Evolutionary conservation across 2,797 vertebrate species (phyloP), one percentile per base, ranked within the genome.

Genomic region (Esox masquinongy): DNA sequence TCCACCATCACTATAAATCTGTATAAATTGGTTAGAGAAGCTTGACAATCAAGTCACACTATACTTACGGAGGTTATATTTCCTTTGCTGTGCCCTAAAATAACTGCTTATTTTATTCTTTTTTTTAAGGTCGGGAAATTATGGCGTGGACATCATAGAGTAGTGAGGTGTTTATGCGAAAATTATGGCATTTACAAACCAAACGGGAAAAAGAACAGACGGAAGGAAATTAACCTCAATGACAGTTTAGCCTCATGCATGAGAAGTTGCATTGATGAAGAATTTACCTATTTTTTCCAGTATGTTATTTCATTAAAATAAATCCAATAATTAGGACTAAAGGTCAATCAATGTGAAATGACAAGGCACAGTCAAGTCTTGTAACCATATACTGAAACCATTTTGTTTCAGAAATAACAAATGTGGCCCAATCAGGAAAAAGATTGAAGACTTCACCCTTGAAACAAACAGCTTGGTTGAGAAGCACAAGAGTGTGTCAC

Each of bases 261-360:
- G 75, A 81, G 72, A 31, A 72, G 76, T 89, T 90, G n/a, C n/a
- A n/a, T n/a, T n/a, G n/a, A n/a, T n/a, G n/a, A n/a, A n/a, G n/a
- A n/a, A n/a, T n/a, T n/a, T 76, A 85, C 17, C 47, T 79, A 63
- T 47, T 84, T 77, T 5, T 90, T 90, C 80, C 86, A 80, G 86
- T 88, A 77, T 80, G 83, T 77, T 2, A 26, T 64, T 31, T 31
- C n/a, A 63, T 9, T 14, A 11, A 53, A 53, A 53, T 16, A 16
- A 51, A 17, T 39, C 36, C 0, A 19, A 39, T 39, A 39, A 39
- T 53, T 53, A n/a, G 17, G 5, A 53, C 17, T n/a, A n/a, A n/a
- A 53, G 17, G 6, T 53, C 1, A 53, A n/a, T 53, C 50, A 17
- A 53, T 4, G 0, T 53, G 16, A 15, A 53, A 53, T 53, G 36